Conservation (phyloP, 35 echinoderm and acorn worm genomes). For the Hemicentrotus pulcherrimus region DNA sequence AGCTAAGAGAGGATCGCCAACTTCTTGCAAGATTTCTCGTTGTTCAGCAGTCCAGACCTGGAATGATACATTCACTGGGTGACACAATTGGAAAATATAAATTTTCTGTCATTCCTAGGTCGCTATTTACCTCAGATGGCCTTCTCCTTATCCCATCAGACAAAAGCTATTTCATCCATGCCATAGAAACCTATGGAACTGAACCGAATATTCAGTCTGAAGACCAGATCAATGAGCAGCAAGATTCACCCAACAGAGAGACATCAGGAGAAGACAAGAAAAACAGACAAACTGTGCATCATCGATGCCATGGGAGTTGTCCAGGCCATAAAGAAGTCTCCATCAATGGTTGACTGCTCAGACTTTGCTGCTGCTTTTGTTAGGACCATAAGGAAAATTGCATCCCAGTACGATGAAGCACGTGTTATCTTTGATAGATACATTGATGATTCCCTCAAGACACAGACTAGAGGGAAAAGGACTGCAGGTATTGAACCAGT, state of each 20-base stretch:
- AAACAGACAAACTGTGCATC: too few species aligned
- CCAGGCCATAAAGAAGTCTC: constrained; percentile 55
- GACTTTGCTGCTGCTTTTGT: constrained; percentile 59
- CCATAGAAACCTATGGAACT: too few species aligned
- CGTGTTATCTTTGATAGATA: too few species aligned
- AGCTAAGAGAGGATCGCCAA: constrained; percentile 53
- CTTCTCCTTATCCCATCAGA: constrained; percentile 52
- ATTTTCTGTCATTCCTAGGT: constrained; percentile 56
- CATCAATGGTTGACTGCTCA: constrained; percentile 59
- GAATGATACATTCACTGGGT: constrained; percentile 45
- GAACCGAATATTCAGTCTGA: too few species aligned
- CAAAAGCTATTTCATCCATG: constrained; percentile 52
- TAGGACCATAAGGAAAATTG: constrained; percentile 50
- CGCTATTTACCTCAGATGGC: constrained; percentile 64
- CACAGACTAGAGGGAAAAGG: too few species aligned
- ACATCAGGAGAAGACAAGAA: too few species aligned
- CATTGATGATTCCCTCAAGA: constrained; percentile 69
- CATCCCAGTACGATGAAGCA: too few species aligned
- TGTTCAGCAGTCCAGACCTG: constrained; percentile 36
- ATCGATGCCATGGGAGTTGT: constrained; percentile 66
- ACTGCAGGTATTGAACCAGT: too few species aligned
- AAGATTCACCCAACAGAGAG: too few species aligned
- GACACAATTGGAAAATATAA: constrained; percentile 55
- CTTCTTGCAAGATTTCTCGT: constrained; percentile 49
- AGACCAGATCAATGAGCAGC: too few species aligned